Percentiles rank a stretch among this genome's conserved stretches.
Evolutionary conservation across 2,888 invertebrate species (phyloP).

Genomic region (Anaspis maculata): DNA sequence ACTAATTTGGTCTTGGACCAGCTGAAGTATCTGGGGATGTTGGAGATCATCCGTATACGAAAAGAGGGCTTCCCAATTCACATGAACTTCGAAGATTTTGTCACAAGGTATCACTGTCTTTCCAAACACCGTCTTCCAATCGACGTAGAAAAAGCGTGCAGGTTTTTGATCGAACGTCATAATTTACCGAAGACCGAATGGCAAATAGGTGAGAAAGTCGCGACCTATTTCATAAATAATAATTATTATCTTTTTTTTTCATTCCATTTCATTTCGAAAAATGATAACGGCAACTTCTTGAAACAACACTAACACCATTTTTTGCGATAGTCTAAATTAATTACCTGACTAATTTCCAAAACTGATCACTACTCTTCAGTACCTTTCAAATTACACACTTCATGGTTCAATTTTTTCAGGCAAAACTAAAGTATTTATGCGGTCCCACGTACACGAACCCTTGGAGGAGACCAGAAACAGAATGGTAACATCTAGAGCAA

Average conservation of each 20-base stretch:
- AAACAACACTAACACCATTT: no score
- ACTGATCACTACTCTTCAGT: no score
- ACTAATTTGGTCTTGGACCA: conserved; percentile 77
- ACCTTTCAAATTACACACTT: no score
- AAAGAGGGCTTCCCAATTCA: conserved; percentile 88
- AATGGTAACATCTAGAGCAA: conserved; percentile 60
- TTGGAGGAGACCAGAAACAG: conserved; percentile 71
- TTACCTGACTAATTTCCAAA: no score
- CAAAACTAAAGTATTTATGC: conserved; percentile 75
- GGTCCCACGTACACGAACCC: conserved; percentile 74
- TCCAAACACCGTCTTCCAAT: conserved; percentile 43
- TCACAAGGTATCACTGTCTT: conserved; percentile 69
- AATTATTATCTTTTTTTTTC: no score
- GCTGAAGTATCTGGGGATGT: conserved; percentile 83
- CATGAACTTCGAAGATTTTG: conserved; percentile 67
- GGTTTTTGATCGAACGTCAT: conserved; percentile 52
- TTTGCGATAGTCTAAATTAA: no score
- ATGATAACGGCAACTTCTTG: no score
- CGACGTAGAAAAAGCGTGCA: conserved; percentile 42
- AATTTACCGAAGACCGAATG: conserved; percentile 68
- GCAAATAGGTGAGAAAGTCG: no score
- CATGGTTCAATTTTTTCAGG: no score
- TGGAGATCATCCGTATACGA: conserved; percentile 84
- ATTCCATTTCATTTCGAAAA: no score
- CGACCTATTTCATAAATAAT: no score